phyloP scores from a whole-genome alignment of 35 echinoderm and acorn worm genomes.

The Hemicentrotus pulcherrimus region DNA sequence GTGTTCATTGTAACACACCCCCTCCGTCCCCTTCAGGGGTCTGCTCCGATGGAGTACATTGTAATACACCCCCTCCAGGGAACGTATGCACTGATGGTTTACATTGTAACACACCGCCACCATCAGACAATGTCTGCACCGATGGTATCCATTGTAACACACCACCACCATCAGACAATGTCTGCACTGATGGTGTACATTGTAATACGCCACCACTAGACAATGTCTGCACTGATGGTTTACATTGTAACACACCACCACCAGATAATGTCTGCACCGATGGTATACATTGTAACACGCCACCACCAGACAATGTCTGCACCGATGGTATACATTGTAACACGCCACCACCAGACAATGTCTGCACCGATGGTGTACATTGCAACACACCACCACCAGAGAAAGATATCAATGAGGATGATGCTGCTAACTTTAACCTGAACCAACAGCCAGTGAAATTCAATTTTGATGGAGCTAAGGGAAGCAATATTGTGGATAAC shows the following conservation, averaged over 20 bases:
- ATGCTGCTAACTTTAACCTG: not conserved
- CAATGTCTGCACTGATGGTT: conserved; percentile 66
- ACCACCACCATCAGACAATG: conserved; percentile 70
- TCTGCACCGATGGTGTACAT: conserved; percentile 69
- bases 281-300: conserved; percentile 80
- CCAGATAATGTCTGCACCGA: conserved; percentile 58
- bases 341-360: conserved; percentile 54
- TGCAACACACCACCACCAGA: conserved; percentile 91
- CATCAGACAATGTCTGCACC: not conserved
- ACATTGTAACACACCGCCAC: conserved; percentile 81
- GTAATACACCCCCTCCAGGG: conserved; percentile 79
- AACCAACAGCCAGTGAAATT: conserved; percentile 24
- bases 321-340: conserved; percentile 67
- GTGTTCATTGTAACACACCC: conserved; percentile 81
- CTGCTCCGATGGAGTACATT: conserved; percentile 71
- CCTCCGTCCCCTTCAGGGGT: conserved; percentile 73
- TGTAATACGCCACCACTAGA: conserved; percentile 83
- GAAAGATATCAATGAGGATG: conserved; percentile 43
- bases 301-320: conserved; percentile 42
- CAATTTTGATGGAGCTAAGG: conserved; percentile 46
- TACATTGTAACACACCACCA: conserved; percentile 79
- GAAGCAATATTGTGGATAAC: not conserved
- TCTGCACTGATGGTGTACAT: conserved; percentile 72
- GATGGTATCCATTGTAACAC: conserved; percentile 76
- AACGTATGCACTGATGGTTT: conserved; percentile 70